phyloP scores from a whole-genome alignment of 2,113 vertebrate genomes.

The Seriola aureovittata region DNA sequence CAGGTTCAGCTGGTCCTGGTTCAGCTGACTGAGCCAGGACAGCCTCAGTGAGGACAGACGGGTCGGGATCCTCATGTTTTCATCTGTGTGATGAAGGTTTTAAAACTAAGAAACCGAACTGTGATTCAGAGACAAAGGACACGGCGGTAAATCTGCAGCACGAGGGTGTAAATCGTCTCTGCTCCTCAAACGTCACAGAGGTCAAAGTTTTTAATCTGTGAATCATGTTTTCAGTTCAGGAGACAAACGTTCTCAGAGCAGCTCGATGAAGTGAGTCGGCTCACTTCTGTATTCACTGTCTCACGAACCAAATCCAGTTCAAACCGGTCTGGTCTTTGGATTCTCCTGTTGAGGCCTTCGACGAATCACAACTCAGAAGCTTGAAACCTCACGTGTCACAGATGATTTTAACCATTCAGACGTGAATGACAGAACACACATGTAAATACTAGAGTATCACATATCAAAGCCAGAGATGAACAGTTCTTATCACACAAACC shows the following conservation, averaged over 20 bases:
- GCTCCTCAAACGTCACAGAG: no score
- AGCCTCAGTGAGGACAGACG: neutral
- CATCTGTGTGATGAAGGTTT: neutral
- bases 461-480: neutral
- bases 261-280: neutral
- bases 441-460: neutral
- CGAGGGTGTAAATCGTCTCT: no score
- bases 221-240: neutral
- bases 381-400: constrained; percentile 12
- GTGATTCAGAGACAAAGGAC: no score
- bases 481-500: neutral
- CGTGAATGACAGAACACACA: neutral
- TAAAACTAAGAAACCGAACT: no score
- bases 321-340: constrained; percentile 1
- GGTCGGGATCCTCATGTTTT: neutral
- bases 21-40: neutral
- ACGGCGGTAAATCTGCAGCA: no score
- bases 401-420: neutral
- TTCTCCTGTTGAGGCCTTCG: constrained; percentile 48
- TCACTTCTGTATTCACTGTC: constrained; percentile 25
- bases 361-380: constrained; percentile 36
- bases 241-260: constrained; percentile 10
- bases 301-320: neutral
- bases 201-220: neutral
- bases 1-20: no score